A percentile compares a stretch with the other conserved stretches of the same genome.
Conservation (phyloP, 2,888 invertebrate genomes). For the Priocnemis perturbator region DNA sequence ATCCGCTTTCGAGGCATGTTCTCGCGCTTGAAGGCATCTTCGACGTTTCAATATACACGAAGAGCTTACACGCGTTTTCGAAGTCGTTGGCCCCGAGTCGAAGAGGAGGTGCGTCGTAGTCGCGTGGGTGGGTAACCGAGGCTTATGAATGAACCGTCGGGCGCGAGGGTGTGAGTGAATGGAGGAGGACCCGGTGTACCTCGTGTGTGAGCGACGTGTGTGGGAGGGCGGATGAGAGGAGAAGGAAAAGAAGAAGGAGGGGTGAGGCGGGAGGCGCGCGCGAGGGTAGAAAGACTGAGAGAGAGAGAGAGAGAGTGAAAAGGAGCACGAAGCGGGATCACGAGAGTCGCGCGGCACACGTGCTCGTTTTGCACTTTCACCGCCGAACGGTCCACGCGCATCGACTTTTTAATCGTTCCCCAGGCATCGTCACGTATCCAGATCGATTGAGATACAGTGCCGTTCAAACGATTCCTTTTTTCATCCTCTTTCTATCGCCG, state of each 20-base stretch:
- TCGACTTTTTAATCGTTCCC: too few relatives aligned
- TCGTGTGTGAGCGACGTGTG: slow-evolving; percentile 56
- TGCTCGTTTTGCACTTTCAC: not conserved
- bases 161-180: slow-evolving; percentile 56
- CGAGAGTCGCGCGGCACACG: slow-evolving; percentile 9
- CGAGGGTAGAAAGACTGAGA: slow-evolving; percentile 21
- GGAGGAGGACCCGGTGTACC: slow-evolving; percentile 48
- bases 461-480: too few relatives aligned
- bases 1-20: too few relatives aligned
- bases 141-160: slow-evolving; percentile 57
- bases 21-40: slow-evolving; percentile 7
- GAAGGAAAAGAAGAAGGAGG: slow-evolving; percentile 29
- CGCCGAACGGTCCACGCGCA: not conserved
- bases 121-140: slow-evolving; percentile 59
- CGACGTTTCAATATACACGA: slow-evolving; percentile 16
- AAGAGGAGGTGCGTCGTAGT: slow-evolving; percentile 47
- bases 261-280: slow-evolving; percentile 17
- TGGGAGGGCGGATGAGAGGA: slow-evolving; percentile 42
- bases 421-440: too few relatives aligned
- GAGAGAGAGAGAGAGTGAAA: slow-evolving; percentile 33
- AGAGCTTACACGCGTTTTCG: slow-evolving; percentile 31
- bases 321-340: slow-evolving; percentile 20
- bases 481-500: too few relatives aligned
- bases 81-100: slow-evolving; percentile 57
- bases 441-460: too few relatives aligned